Evolutionary conservation across 2,113 vertebrate genomes (phyloP).

Genomic region (Engraulis encrasicolus): DNA sequence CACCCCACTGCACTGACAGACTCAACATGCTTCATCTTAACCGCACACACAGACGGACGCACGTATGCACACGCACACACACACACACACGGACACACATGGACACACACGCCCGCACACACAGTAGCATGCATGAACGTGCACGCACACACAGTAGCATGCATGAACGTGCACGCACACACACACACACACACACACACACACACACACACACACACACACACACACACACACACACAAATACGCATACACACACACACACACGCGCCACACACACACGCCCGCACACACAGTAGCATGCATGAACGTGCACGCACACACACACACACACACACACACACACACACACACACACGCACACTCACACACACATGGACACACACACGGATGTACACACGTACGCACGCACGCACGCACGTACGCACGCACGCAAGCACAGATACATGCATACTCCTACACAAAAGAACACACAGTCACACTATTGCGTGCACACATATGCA

Average conservation of each 20-base stretch:
- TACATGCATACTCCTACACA: neutral
- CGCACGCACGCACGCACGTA: neutral
- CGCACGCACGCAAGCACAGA: neutral
- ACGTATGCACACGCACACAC: constrained; percentile 29
- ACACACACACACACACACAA: constrained; percentile 20
- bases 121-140: neutral
- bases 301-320: too few species aligned
- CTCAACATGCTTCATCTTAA: neutral
- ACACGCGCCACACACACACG: neutral
- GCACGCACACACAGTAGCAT: too few species aligned
- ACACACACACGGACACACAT: constrained; percentile 10
- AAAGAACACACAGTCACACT: neutral
- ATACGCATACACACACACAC: neutral
- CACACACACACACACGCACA: neutral
- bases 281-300: too few species aligned
- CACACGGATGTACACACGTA: neutral
- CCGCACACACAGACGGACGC: too few species aligned
- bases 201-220: neutral
- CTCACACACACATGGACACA: neutral
- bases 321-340: neutral
- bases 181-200: neutral
- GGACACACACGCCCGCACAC: neutral
- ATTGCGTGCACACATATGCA: neutral
- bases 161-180: too few species aligned
- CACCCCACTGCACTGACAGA: too few species aligned